Conservation (phyloP, 2,888 invertebrate species). For the Hydriomena furcata region DNA sequence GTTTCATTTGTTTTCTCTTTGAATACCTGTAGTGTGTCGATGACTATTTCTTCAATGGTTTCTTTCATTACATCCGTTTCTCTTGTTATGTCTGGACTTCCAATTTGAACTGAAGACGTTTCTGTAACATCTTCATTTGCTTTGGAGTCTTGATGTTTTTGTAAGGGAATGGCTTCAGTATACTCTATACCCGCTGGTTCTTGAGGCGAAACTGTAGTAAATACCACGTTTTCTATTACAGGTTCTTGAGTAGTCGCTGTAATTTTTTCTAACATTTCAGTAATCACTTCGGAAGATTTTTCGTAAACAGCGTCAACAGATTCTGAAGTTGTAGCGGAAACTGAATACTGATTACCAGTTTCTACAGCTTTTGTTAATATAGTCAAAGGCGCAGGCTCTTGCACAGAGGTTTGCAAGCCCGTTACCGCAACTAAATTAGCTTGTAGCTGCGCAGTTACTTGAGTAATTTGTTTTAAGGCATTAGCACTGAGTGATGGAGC, state of each 20-base stretch:
- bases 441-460: conserved; percentile 56
- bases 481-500: conserved; percentile 43
- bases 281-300: neutral
- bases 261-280: conserved; percentile 4
- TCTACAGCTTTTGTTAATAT: conserved; percentile 21
- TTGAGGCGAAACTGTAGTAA: neutral
- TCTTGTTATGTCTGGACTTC: neutral
- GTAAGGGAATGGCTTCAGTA: neutral
- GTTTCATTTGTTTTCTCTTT: conserved; percentile 10
- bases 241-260: conserved; percentile 1
- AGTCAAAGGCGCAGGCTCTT: conserved; percentile 36
- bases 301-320: conserved; percentile 9
- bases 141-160: neutral
- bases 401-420: conserved; percentile 42
- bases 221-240: neutral
- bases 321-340: conserved; percentile 12
- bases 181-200: neutral
- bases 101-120: neutral
- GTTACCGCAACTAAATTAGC: conserved; percentile 55
- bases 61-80: conserved; percentile 6
- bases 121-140: neutral
- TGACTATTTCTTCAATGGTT: neutral
- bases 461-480: conserved; percentile 49
- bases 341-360: neutral
- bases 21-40: conserved; percentile 3